Evolutionary conservation across 64 coral and sea anemone species (phyloP), one percentile per base, ranked within the genome.

Genomic region (Platygyra sinensis): DNA sequence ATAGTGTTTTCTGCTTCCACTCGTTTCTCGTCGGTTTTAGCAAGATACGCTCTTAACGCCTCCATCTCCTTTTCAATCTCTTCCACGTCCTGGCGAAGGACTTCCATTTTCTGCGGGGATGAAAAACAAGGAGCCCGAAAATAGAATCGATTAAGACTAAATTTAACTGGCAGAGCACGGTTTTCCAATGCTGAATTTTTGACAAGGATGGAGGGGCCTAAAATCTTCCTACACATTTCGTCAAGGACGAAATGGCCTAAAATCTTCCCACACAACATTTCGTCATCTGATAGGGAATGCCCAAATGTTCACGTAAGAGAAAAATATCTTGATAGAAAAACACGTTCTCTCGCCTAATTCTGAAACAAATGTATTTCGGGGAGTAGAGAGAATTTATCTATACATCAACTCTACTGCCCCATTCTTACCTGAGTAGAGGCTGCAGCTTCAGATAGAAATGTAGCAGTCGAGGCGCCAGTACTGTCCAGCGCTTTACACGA

Each of bases 31-130:
- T 94, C 88, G 39, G 86, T 77, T 19, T 87, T 83, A 63, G 87
- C 92, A 10, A 94, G 80, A 55, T 94, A 94, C 57, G 79, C 88
- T 65, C 86, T 82, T 3, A 94, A 72, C 18, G 62, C 87, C 36
- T 94, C 87, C 92, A 94, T 94, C 72, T 94, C 87, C 67, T 67
- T 79, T 39, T 94, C 92, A 82, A 89, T 94, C 28, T 74, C 72
- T 42, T 89, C 80, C 13, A 94, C 92, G 22, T 89, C 64, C 61
- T 89, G 86, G 18, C 88, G 80, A 3, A 94, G 87, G 39, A 89
- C 88, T 22, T 94, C 87, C 87, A 94, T 89, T 77, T 89, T 94
- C 92, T 94, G 55, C 9, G 30, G 50, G 18, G 1, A 36, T 36
- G 32, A 77, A 36, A 14, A 74, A 89, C 62, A 81, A 8, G 38